phyloP scores from a whole-genome alignment of 2,113 vertebrate species.

The Colossoma macropomum region DNA sequence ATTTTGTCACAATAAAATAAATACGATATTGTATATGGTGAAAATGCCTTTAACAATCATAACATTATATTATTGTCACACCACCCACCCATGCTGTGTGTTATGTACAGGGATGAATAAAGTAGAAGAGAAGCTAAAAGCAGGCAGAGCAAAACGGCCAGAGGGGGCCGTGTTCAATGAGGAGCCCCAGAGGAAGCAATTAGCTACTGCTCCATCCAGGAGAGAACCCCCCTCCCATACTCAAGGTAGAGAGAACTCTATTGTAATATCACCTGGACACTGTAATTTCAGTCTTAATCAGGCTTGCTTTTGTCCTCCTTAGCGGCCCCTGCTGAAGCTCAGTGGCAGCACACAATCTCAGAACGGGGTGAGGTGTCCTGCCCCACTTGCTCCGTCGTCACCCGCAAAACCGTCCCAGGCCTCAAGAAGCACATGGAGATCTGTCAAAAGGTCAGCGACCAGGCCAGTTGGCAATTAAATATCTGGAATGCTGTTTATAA shows the following conservation, averaged over 20 bases:
- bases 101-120: slow-evolving; percentile 86
- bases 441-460: slow-evolving; percentile 89
- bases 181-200: slow-evolving; percentile 82
- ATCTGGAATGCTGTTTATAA: neutral
- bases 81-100: neutral
- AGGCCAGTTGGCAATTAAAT: neutral
- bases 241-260: slow-evolving; percentile 66
- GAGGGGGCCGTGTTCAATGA: slow-evolving; percentile 76
- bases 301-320: slow-evolving; percentile 36
- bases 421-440: slow-evolving; percentile 98
- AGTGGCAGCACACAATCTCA: slow-evolving; percentile 88
- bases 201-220: slow-evolving; percentile 65
- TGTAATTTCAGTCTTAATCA: neutral
- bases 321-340: slow-evolving; percentile 80
- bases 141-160: slow-evolving; percentile 83
- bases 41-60: too few relatives aligned
- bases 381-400: slow-evolving; percentile 89
- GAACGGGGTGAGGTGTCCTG: slow-evolving; percentile 91
- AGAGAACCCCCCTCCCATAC: slow-evolving; percentile 75
- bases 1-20: too few relatives aligned
- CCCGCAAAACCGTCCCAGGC: slow-evolving; percentile 90
- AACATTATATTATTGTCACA: too few relatives aligned
- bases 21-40: too few relatives aligned
- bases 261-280: neutral
- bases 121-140: slow-evolving; percentile 92